Base-by-base conservation (phyloP, 1,140 invertebrate species). In the Chlorops oryzae region DNA sequence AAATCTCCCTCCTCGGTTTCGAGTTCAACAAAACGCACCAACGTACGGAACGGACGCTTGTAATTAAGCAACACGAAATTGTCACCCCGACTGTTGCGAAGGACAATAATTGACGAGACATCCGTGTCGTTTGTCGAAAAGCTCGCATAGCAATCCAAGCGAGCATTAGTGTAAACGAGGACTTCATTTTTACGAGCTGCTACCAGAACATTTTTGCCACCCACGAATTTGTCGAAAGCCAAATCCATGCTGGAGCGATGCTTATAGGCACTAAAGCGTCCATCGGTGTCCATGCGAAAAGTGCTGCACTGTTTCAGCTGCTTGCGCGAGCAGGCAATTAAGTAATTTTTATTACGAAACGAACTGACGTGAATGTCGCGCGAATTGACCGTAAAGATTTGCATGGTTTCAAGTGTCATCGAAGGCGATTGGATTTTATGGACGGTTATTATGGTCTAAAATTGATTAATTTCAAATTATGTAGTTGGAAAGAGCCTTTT, bases 111-210 rank as follows among this genome's bases (percentile, higher is more conserved):
- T 1, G 44, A 49, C n/a, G 43, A 54, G 6, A 64, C 55, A 7
- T 56, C 32, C 18, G 37, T n/a, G 13, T 58, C 44, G 15, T 56
- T 50, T 0, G 35, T 54, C 0, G 25, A 34, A 7, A 60, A 70
- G 17, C 62, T 64, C 10, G 53, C 64, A 37, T 62, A 69, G 40
- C 66, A 70, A 41, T 70, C 62, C 45, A 70, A 39, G 10, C 61
- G 61, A 6, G 58, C 37, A 18, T 44, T 65, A 3, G 60, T 58
- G 38, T 67, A 69, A 5, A 66, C 42, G 23, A 63, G 28, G 9
- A 69, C 57, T 27, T 66, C 59, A 3, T 60, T 22, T 56, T 69
- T 42, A 38, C 24, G 1, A 52, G 55, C 13, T 2, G 57, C 56
- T 5, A 58, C 60, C 5, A 65, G 28, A 44, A 70, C 47, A 2